These are phyloP conservation scores for Cephus pulcher DNA, from an alignment of 2,888 invertebrate genomes.

Conservation along the genomic window DNA sequence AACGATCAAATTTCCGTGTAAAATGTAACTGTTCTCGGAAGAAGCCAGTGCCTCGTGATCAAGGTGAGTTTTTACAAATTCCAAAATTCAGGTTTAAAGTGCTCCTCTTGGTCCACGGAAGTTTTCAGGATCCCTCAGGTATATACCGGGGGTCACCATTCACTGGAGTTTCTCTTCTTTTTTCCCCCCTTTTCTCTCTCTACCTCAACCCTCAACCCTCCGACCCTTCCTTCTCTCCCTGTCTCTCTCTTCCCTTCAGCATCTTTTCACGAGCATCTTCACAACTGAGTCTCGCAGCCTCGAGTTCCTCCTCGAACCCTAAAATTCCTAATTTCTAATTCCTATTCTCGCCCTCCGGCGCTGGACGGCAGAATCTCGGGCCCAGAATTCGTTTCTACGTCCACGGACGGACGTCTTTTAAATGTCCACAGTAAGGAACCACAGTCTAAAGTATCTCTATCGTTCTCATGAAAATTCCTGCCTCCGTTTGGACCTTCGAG, in stretches of 20 bases:
- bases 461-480: slow-evolving; percentile 61
- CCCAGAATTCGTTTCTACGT: slow-evolving; percentile 13
- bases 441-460: slow-evolving; percentile 55
- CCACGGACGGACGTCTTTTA: slow-evolving; percentile 39
- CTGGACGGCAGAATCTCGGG: background rate
- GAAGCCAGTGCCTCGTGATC: background rate
- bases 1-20: background rate
- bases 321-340: slow-evolving; percentile 51
- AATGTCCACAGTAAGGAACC: slow-evolving; percentile 22
- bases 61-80: slow-evolving; percentile 3
- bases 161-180: background rate
- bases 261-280: background rate
- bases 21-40: background rate
- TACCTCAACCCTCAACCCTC: background rate
- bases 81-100: background rate
- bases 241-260: background rate
- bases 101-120: background rate
- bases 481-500: background rate
- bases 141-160: slow-evolving; percentile 14
- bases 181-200: background rate
- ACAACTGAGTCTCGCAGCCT: no score
- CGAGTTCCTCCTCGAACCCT: no score
- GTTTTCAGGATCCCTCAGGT: background rate
- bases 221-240: background rate
- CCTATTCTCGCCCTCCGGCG: slow-evolving; percentile 45